Evolutionary conservation across 2,888 invertebrate genomes (phyloP).

Genomic region (Agrilus biguttatus): DNA sequence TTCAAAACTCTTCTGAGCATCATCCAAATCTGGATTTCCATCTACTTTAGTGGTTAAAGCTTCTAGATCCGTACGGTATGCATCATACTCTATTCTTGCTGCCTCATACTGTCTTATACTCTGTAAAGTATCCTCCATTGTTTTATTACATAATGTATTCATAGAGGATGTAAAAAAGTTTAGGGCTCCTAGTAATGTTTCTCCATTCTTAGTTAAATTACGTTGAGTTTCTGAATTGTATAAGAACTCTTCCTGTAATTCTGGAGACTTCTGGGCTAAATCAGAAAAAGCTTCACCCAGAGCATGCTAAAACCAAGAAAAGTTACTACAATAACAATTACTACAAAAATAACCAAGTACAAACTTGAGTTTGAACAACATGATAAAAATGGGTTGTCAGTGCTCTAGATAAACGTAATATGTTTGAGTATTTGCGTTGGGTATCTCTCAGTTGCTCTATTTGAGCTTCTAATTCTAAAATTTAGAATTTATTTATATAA

Average conservation of each 20-base stretch:
- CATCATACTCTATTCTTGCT: slow-evolving; percentile 88
- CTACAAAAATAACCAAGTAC: slow-evolving; percentile 2
- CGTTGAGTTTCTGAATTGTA: slow-evolving; percentile 95
- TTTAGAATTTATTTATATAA: not conserved
- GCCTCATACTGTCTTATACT: slow-evolving; percentile 66
- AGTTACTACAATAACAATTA: not conserved
- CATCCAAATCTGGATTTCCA: slow-evolving; percentile 51
- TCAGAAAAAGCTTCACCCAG: slow-evolving; percentile 90
- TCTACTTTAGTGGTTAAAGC: slow-evolving; percentile 53
- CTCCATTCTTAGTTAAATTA: slow-evolving; percentile 84
- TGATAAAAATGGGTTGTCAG: slow-evolving; percentile 80
- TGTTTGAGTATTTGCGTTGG: slow-evolving; percentile 79
- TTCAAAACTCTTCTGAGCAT: slow-evolving; percentile 68
- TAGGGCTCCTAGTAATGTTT: slow-evolving; percentile 79
- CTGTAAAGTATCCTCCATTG: slow-evolving; percentile 86
- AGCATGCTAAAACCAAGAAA: slow-evolving; percentile 46
- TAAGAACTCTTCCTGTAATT: slow-evolving; percentile 85
- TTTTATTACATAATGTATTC: slow-evolving; percentile 91
- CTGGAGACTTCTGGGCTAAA: slow-evolving; percentile 89
- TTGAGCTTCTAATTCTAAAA: slow-evolving; percentile 77
- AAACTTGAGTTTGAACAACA: slow-evolving; percentile 64
- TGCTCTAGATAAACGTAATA: slow-evolving; percentile 72
- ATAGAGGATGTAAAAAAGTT: slow-evolving; percentile 95
- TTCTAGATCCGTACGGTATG: slow-evolving; percentile 90
- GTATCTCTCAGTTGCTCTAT: slow-evolving; percentile 88